Base-by-base conservation (phyloP, 2,888 invertebrate species). In the Parnassius orleans region DNA sequence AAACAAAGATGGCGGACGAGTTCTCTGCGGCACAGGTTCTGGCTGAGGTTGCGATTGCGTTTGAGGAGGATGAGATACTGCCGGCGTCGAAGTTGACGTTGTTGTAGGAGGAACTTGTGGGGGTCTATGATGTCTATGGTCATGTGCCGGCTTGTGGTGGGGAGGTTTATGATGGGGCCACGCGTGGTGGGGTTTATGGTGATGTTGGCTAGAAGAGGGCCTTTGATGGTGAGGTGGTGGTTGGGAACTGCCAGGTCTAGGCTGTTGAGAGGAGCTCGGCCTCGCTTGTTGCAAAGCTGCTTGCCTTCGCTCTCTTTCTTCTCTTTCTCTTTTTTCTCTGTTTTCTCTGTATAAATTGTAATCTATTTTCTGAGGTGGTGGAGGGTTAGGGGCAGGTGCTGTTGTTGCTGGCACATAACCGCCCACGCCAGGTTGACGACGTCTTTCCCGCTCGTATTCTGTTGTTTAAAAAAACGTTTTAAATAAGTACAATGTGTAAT, bases 1-100 rank as follows among this genome's bases (percentile, higher is more conserved):
- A 78, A 95, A 95, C 44, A 95, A 76, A 12, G 95, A 94, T 0
- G 93, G 93, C 2, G 93, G 92, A 55, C 93, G 85, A 19, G 92
- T 92, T 48, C 87, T 74, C 60, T 81, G 85, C 0, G 76, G 73
- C 61, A 67, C 63, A 62, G 76, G 67, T 66, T 50, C 65, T 5
- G 69, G 63, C 3, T 66, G 57, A 9, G 71, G 67, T 42, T 48
- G 48, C 15, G 48, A 48, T 14, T 48, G 48, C 14, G 48, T 48
- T 3, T 66, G 57, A 9, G 71, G 67, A 42, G 76, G 54, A 64
- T 64, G 46, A 48, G 75, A 43, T 63, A 69, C 58, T 66, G 76
- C 9, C 74, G 72, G 44, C 75, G 78, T 48, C 9, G 48, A 48
- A 48, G 14, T 48, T 7, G n/a, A 14, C 33, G 33, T 14, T 77